Percentiles rank a stretch among this genome's conserved stretches.
Conservation (phyloP, 2,113 vertebrate species). For the Caranx ignobilis region DNA sequence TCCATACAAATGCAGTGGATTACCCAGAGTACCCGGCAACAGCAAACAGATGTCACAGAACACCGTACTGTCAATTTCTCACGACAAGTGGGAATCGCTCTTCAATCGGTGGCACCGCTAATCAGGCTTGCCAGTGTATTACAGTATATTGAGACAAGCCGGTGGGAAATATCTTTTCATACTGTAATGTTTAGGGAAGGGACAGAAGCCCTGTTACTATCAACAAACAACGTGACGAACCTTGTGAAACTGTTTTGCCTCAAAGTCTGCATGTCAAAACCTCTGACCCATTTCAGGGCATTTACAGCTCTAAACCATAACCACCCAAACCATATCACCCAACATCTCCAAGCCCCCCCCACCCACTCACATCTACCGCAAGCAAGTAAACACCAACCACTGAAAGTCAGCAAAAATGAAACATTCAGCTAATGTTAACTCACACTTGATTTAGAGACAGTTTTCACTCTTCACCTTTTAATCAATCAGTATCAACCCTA, state of each 20-base stretch:
- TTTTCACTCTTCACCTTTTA: not conserved
- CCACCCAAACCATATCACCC: slow-evolving; percentile 2
- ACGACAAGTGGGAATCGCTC: slow-evolving; percentile 71
- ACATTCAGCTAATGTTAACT: not conserved
- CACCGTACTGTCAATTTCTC: slow-evolving; percentile 67
- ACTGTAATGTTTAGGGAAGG: not conserved
- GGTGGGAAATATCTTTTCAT: slow-evolving; percentile 34
- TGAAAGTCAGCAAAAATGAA: not conserved
- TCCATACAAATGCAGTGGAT: slow-evolving; percentile 73
- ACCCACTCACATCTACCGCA: not conserved
- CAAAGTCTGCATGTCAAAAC: not conserved
- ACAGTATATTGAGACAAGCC: slow-evolving; percentile 51
- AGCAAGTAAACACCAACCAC: too few relatives aligned
- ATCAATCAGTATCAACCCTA: slow-evolving; percentile 17
- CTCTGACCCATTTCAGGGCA: not conserved
- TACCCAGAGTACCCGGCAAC: slow-evolving; percentile 64
- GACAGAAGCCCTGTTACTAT: not conserved
- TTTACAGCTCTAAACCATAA: not conserved
- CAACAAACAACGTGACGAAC: not conserved
- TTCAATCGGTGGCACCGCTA: slow-evolving; percentile 55
- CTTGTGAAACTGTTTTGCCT: not conserved
- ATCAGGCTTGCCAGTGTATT: slow-evolving; percentile 65
- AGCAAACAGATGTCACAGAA: slow-evolving; percentile 75
- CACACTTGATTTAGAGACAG: not conserved
- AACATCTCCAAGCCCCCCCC: not conserved